Conservation (phyloP, 2,888 invertebrate genomes). For the Ornithoptera alexandrae region DNA sequence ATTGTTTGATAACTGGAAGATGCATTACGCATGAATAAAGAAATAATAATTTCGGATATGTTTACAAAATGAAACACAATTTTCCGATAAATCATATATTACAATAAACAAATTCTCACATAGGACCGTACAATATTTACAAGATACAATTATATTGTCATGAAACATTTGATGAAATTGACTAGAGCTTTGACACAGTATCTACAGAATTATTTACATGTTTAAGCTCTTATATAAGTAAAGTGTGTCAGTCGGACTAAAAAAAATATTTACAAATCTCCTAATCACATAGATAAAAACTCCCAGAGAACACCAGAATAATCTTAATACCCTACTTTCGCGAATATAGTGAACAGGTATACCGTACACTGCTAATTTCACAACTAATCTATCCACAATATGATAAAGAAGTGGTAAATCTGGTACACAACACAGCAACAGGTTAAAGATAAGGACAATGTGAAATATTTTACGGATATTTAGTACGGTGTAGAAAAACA, state of each 20-base stretch:
- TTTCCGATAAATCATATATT: slow-evolving; percentile 64
- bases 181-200: slow-evolving; percentile 68
- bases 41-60: too few relatives aligned
- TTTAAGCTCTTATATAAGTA: slow-evolving; percentile 64
- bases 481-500: slow-evolving; percentile 31
- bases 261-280: slow-evolving; percentile 40
- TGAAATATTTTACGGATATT: slow-evolving; percentile 24
- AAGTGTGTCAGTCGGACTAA: slow-evolving; percentile 70
- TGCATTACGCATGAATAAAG: too few relatives aligned
- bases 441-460: slow-evolving; percentile 21
- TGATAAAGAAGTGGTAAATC: slow-evolving; percentile 20
- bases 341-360: neutral
- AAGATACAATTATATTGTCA: slow-evolving; percentile 75
- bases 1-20: too few relatives aligned
- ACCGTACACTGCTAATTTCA: slow-evolving; percentile 15
- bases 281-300: slow-evolving; percentile 33
- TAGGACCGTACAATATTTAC: slow-evolving; percentile 60
- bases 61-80: slow-evolving; percentile 34
- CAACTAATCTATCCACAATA: slow-evolving; percentile 25
- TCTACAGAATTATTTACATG: slow-evolving; percentile 74
- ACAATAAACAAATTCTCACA: slow-evolving; percentile 64
- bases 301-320: neutral
- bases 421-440: slow-evolving; percentile 2
- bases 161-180: slow-evolving; percentile 76
- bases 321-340: slow-evolving; percentile 7